Conservation (phyloP, 2,888 invertebrate genomes). For the Drosophila infuscata region DNA sequence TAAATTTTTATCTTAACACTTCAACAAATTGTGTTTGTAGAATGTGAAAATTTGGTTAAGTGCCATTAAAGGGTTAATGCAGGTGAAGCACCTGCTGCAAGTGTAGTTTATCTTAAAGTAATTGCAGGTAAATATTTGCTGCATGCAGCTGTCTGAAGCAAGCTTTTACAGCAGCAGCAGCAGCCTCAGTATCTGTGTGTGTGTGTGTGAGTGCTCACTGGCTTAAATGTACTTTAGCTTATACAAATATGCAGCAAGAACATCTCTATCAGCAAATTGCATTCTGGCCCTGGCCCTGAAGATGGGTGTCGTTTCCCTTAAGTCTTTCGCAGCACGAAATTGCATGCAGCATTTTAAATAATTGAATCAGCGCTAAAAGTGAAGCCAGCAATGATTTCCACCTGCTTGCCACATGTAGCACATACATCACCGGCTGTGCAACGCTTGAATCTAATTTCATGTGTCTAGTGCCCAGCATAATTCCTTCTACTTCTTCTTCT, state of each 20-base stretch:
- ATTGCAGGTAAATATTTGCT: slow-evolving; percentile 48
- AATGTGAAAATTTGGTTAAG: slow-evolving; percentile 20
- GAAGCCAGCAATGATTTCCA: slow-evolving; percentile 52
- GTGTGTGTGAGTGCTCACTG: slow-evolving; percentile 6
- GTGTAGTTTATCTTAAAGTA: slow-evolving; percentile 45
- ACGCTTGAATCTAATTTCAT: slow-evolving; percentile 47
- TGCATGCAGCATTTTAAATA: slow-evolving; percentile 69
- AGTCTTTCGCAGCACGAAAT: slow-evolving; percentile 43
- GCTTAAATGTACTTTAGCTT: slow-evolving; percentile 34
- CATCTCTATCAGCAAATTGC: slow-evolving; percentile 62
- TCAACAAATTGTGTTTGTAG: slow-evolving; percentile 13
- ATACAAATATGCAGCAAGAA: slow-evolving; percentile 52
- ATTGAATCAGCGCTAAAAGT: slow-evolving; percentile 59
- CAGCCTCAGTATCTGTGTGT: background rate
- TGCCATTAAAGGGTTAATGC: slow-evolving; percentile 50
- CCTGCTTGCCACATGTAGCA: slow-evolving; percentile 19
- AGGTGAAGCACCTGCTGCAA: slow-evolving; percentile 7
- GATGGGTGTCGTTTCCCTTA: slow-evolving; percentile 28
- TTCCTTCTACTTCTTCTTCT: slow-evolving; percentile 8
- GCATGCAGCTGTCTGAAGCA: slow-evolving; percentile 17
- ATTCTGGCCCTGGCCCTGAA: slow-evolving; percentile 32
- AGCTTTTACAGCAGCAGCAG: background rate
- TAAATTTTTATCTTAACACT: background rate
- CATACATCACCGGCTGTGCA: slow-evolving; percentile 18
- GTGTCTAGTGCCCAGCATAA: slow-evolving; percentile 48